A percentile compares a stretch with the other conserved stretches of the same genome.
phyloP scores from a whole-genome alignment of 2,888 invertebrate genomes.

The Steromphala cineraria region DNA sequence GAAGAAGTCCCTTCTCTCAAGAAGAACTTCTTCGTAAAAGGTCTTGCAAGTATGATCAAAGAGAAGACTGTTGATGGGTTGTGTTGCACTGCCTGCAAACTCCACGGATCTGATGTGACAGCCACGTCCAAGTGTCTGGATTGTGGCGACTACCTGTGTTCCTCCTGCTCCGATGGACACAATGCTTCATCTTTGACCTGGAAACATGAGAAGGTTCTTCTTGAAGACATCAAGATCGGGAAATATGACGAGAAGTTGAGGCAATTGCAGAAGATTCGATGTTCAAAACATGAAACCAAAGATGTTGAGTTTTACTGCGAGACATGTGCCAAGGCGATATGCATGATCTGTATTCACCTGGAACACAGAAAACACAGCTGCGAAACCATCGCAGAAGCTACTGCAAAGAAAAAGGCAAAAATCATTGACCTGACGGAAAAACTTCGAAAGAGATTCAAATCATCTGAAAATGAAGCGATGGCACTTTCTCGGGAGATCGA shows the following conservation, averaged over 20 bases:
- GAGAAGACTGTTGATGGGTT: background rate
- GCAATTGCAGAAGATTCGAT: background rate
- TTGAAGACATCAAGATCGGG: background rate
- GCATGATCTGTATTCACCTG: background rate
- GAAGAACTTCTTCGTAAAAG: background rate
- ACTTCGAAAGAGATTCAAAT: background rate
- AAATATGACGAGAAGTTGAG: background rate
- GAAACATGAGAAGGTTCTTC: background rate
- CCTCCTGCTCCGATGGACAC: background rate
- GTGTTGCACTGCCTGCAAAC: background rate
- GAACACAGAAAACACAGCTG: background rate
- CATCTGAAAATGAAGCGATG: background rate
- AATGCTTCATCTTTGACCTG: background rate
- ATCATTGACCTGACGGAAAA: background rate
- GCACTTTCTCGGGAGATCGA: background rate
- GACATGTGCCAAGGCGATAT: background rate
- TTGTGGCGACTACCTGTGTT: constrained; percentile 11
- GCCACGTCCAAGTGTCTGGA: background rate
- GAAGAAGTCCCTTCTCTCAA: background rate
- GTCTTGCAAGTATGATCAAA: background rate
- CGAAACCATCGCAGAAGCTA: background rate
- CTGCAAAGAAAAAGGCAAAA: background rate
- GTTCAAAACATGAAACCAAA: background rate
- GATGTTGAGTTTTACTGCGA: background rate
- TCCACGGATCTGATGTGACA: background rate